Base-by-base conservation (phyloP, 2,113 vertebrate species). In the Diphyllodes magnificus region DNA sequence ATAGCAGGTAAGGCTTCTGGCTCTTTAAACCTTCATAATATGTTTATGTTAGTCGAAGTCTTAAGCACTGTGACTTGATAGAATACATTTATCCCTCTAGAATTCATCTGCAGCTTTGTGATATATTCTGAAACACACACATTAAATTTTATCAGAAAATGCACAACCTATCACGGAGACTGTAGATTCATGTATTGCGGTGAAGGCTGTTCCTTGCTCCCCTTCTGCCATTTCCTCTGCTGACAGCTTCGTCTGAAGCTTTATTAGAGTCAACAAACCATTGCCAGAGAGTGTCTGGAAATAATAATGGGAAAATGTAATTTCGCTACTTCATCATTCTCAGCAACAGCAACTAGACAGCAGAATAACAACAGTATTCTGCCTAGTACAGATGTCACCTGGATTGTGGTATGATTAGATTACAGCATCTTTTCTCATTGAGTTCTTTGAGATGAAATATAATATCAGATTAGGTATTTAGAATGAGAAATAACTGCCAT, bases 1-100 rank as follows among this genome's bases (percentile, higher is more conserved):
- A 99, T 99, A 82, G 98, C 99, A 98, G 99, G 99, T 99, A 98
- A 98, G 96, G 84, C 66, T 94, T 95, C 87, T 93, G 71, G 69
- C 65, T 95, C 75, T 95, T 95, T 96, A 96, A 95, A 95, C 82
- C 80, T 81, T 93, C 31, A 8, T 94, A 95, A 88, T 87, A 86
- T 93, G 81, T 97, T 98, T 97, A 82, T 95, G 37, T 97, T 97
- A 95, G 89, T 97, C 94, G 96, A 92, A 96, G 78, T 92, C 88
- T 78, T 95, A 69, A 96, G 91, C 84, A 90, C 73, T 1, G 0
- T 95, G 80, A 86, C 85, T 96, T 96, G 84, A 92, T 91, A 49
- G 82, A 95, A 96, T 93, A 71, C 82, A 60, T 95, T 97, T 96
- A 96, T 97, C 92, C 82, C 81, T 85, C 86, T 92, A 94, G 81